These are phyloP conservation scores for Sinocyclocheilus anshuiensis DNA, from an alignment of 2,113 vertebrate species.

Conservation along the genomic window DNA sequence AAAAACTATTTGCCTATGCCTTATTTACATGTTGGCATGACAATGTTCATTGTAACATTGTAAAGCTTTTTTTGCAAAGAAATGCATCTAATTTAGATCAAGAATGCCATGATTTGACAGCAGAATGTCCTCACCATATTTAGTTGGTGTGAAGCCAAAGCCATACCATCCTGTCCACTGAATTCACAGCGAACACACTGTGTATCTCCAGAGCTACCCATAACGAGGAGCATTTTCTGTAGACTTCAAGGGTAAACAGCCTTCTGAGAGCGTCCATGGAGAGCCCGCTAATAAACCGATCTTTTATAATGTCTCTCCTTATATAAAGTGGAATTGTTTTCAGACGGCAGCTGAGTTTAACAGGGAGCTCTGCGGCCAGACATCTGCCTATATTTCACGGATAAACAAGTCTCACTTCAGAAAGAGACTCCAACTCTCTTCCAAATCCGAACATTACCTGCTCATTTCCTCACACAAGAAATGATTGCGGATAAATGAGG, in stretches of 20 bases:
- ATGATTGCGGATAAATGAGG: constrained; percentile 33
- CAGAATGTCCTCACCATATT: not conserved
- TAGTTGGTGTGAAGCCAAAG: constrained; percentile 35
- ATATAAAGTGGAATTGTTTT: constrained; percentile 21
- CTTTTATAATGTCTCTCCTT: constrained; percentile 16
- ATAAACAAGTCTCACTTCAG: constrained; percentile 24
- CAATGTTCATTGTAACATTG: not conserved
- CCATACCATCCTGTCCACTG: constrained; percentile 38
- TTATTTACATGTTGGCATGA: not conserved
- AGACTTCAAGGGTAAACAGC: constrained; percentile 10
- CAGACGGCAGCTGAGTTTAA: constrained; percentile 35
- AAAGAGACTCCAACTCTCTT: not conserved
- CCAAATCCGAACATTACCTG: constrained; percentile 29
- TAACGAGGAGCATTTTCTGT: constrained; percentile 4
- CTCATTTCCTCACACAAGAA: constrained; percentile 7
- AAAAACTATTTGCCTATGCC: not conserved
- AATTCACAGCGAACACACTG: constrained; percentile 46
- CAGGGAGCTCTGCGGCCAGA: not conserved
- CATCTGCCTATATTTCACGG: constrained; percentile 27
- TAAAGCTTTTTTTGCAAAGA: not conserved
- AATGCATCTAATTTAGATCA: constrained; percentile 1
- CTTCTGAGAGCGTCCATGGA: constrained; percentile 5
- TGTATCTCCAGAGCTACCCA: constrained; percentile 29
- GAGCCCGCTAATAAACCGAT: constrained; percentile 13
- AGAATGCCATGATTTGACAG: not conserved